These are phyloP conservation scores for Tokudaia tokunoshimensis DNA, from an alignment of 2,797 vertebrate species.

Conservation along the genomic window DNA sequence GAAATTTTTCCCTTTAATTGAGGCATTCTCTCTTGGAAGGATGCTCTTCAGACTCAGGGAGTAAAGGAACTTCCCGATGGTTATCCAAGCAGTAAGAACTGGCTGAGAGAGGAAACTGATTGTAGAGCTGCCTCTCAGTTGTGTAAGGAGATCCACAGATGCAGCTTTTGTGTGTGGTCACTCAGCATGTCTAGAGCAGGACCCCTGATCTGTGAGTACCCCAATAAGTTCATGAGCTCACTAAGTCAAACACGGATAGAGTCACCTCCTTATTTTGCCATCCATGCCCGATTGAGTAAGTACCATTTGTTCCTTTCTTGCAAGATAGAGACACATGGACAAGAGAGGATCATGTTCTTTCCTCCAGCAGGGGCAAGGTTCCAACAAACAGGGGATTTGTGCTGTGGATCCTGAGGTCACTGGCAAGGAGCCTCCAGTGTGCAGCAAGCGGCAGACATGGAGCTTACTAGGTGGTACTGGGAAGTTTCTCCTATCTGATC, in stretches of 20 bases:
- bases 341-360: neutral
- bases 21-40: neutral
- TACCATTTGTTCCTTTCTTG: neutral
- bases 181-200: neutral
- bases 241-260: neutral
- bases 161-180: too few species aligned
- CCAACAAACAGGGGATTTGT: fast-evolving
- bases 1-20: neutral
- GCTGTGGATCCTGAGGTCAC: neutral
- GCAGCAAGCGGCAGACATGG: fast-evolving
- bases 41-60: neutral
- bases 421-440: neutral
- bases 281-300: too few species aligned
- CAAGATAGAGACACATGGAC: neutral
- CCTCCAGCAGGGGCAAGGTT: neutral
- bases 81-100: neutral
- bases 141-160: neutral
- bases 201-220: neutral
- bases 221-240: neutral
- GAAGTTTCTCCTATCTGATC: neutral
- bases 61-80: neutral
- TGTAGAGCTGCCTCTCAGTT: neutral
- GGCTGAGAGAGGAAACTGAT: neutral
- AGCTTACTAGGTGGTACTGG: fast-evolving
- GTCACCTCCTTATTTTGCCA: neutral